Conservation (phyloP, 1,140 invertebrate genomes). For the Potamilus streckersoni region DNA sequence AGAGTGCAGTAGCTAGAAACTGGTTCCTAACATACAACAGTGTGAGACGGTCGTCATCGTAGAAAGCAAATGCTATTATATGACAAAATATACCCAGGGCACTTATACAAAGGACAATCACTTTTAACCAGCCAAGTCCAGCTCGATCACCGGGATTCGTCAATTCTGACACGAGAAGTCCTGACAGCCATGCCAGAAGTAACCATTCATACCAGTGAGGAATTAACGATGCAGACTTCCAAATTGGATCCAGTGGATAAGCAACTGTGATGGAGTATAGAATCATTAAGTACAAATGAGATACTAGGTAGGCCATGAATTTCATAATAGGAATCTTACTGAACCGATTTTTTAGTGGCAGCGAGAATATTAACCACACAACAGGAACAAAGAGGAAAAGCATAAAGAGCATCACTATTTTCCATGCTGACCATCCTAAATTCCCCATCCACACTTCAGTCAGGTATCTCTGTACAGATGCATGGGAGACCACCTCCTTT, state of each 20-base stretch:
- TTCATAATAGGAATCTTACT: slow-evolving; percentile 96
- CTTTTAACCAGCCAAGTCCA: slow-evolving; percentile 67
- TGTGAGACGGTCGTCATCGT: slow-evolving; percentile 72
- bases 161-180: slow-evolving; percentile 93
- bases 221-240: slow-evolving; percentile 65
- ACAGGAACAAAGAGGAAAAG: slow-evolving; percentile 93
- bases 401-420: slow-evolving; percentile 91
- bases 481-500: slow-evolving; percentile 84
- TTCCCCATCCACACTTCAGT: slow-evolving; percentile 88
- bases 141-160: slow-evolving; percentile 81
- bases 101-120: slow-evolving; percentile 91
- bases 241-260: slow-evolving; percentile 79
- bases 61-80: slow-evolving; percentile 77
- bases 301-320: slow-evolving; percentile 99
- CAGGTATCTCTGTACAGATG: slow-evolving; percentile 73
- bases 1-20: slow-evolving; percentile 92
- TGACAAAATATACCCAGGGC: slow-evolving; percentile 93
- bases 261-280: slow-evolving; percentile 90
- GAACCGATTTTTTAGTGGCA: slow-evolving; percentile 94
- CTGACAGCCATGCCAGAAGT: slow-evolving; percentile 94
- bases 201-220: slow-evolving; percentile 96
- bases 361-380: slow-evolving; percentile 95
- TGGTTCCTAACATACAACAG: slow-evolving; percentile 95
- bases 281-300: slow-evolving; percentile 96
- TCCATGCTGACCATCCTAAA: slow-evolving; percentile 95